Conservation (phyloP, 2,797 vertebrate species). For the Oreochromis grahami region DNA sequence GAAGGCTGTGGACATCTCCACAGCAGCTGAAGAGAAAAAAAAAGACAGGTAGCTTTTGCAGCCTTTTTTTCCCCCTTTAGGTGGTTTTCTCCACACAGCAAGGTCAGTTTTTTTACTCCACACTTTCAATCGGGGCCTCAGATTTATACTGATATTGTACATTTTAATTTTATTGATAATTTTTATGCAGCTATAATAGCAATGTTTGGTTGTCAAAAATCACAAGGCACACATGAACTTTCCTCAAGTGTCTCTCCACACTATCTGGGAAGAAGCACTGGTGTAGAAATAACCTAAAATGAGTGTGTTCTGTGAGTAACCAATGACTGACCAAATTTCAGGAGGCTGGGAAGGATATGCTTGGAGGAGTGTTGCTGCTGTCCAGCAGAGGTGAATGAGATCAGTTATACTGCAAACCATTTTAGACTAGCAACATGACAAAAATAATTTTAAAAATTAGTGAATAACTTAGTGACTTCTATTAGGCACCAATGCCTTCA, state of each 20-base stretch:
- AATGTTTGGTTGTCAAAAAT: no score
- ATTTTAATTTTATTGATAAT: background rate
- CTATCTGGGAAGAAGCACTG: background rate
- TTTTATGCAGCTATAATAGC: background rate
- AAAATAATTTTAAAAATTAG: background rate
- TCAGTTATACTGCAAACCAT: background rate
- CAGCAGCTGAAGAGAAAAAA: background rate
- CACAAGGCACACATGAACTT: background rate
- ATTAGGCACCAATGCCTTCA: background rate
- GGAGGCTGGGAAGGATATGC: background rate
- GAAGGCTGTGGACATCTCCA: background rate
- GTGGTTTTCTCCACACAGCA: background rate
- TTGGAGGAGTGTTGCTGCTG: background rate
- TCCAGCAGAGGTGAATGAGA: background rate
- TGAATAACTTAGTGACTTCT: background rate
- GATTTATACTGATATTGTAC: background rate
- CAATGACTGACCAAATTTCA: background rate
- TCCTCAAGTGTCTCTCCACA: background rate
- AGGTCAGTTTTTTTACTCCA: background rate
- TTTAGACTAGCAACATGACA: background rate
- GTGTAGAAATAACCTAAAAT: background rate
- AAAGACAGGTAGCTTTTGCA: background rate
- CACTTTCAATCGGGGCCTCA: background rate
- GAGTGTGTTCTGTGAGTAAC: background rate
- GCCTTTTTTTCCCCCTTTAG: background rate